Evolutionary conservation across 2,113 vertebrate genomes (phyloP), one percentile per base, ranked within the genome.

Genomic region (Triplophysa tibetana): DNA sequence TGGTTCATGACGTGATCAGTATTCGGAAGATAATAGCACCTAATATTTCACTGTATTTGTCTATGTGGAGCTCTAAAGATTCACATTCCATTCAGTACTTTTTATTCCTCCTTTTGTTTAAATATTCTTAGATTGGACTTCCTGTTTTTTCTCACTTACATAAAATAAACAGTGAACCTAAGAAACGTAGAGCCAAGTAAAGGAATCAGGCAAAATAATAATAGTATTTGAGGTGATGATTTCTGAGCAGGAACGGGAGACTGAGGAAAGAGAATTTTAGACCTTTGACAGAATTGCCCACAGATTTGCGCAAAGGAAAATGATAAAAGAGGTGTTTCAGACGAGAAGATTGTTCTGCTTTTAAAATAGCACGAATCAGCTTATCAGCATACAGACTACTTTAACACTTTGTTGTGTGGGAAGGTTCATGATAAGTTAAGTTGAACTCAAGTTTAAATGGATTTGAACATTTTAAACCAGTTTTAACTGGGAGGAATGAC

Each of bases 31-130:
- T 33, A 63, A 50, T 54, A 23, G 11, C 23, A 50, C 60, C 26
- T 75, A 0, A 29, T 73, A 41, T 41, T 73, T 60, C 12, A 60
- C n/a, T 50, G 8, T 38, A 17, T 43, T 41, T 41, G 29, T 58
- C 19, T 54, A 6, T 73, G 70, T 73, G n/a, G 52, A 56, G 29
- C 50, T 62, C n/a, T 75, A 60, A 75, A 62, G 4, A 56, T 56
- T 62, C 24, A 70, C 24, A 54, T 54, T 33, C 16, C 26, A 8
- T 45, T 48, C 41, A 45, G n/a, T 54, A 12, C 24, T 54, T 70
- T 54, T 54, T 43, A 19, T 52, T n/a, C 14, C 38, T 58, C 19
- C 54, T 58, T 19, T 41, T 72, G 50, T 23, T 72, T 72, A 21
- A 45, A 9, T 54, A 50, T 12, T 50, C 10, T n/a, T 17, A 56